Evolutionary conservation across 2,113 vertebrate genomes (phyloP).

Genomic region (Lophura nycthemera): DNA sequence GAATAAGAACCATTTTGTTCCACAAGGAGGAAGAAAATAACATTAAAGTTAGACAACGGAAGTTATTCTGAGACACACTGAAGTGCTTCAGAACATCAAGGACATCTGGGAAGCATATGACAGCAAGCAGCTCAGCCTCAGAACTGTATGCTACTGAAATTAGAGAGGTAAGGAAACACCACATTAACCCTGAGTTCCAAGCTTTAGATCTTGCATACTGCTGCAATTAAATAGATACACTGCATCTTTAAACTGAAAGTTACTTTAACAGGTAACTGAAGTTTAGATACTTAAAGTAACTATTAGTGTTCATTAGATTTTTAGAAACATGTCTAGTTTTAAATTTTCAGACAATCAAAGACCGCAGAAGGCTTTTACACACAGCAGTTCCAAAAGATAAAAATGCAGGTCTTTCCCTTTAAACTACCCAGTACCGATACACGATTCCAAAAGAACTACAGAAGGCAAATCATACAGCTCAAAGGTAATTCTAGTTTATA

Average conservation of each 20-base stretch:
- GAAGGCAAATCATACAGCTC: background rate
- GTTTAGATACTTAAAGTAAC: background rate
- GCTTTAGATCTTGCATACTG: background rate
- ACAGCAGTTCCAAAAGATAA: background rate
- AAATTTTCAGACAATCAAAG: background rate
- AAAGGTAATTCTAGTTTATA: background rate
- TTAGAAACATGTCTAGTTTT: background rate
- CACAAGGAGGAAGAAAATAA: background rate
- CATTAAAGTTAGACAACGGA: background rate
- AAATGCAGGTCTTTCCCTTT: background rate
- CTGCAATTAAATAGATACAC: background rate
- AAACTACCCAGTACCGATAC: background rate
- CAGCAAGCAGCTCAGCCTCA: slow-evolving; percentile 46
- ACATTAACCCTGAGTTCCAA: slow-evolving; percentile 2
- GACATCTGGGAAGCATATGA: slow-evolving; percentile 58
- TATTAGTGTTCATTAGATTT: background rate
- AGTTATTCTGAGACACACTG: slow-evolving; percentile 7
- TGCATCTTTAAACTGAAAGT: background rate
- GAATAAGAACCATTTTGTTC: background rate
- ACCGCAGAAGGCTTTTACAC: background rate
- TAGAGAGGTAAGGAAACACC: slow-evolving; percentile 24
- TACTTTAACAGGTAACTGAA: background rate
- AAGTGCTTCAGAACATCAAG: slow-evolving; percentile 21
- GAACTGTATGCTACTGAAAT: background rate
- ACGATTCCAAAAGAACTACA: accelerated